A percentile compares a stretch with the other conserved stretches of the same genome.
Conservation (phyloP, 2,113 vertebrate genomes). For the Podarcis raffonei region DNA sequence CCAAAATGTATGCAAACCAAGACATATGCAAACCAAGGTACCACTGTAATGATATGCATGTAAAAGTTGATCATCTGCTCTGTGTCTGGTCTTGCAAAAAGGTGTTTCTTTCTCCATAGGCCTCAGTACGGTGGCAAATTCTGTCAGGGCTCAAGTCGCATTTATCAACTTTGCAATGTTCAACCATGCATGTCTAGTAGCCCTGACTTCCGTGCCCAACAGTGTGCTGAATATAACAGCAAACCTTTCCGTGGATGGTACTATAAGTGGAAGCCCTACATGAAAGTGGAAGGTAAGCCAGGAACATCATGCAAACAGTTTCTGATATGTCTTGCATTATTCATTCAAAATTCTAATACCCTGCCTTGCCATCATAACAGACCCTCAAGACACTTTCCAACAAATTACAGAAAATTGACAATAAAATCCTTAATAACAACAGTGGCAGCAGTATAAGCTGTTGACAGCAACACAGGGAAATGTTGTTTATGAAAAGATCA, state of each 20-base stretch:
- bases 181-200: conserved; percentile 76
- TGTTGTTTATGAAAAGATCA: neutral
- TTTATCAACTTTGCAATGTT: conserved; percentile 89
- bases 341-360: neutral
- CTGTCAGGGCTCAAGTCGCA: conserved; percentile 86
- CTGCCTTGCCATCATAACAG: neutral
- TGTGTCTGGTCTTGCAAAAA: neutral
- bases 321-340: too few species aligned
- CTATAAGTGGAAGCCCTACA: conserved; percentile 98
- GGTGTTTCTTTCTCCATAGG: conserved; percentile 67
- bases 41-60: neutral
- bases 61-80: neutral
- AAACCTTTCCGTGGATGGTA: conserved; percentile 98
- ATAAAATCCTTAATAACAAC: neutral
- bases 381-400: neutral
- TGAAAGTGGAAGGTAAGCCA: conserved; percentile 92
- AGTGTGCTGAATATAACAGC: conserved; percentile 96
- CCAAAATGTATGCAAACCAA: too few species aligned
- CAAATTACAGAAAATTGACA: neutral
- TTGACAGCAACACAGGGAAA: neutral
- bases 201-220: conserved; percentile 90
- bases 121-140: conserved; percentile 93
- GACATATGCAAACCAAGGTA: too few species aligned
- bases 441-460: neutral
- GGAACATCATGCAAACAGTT: neutral